Percentiles rank a stretch among this genome's conserved stretches.
These are phyloP conservation scores for Oreotragus oreotragus DNA, from an alignment of 2,113 vertebrate species.

Conservation along the genomic window DNA sequence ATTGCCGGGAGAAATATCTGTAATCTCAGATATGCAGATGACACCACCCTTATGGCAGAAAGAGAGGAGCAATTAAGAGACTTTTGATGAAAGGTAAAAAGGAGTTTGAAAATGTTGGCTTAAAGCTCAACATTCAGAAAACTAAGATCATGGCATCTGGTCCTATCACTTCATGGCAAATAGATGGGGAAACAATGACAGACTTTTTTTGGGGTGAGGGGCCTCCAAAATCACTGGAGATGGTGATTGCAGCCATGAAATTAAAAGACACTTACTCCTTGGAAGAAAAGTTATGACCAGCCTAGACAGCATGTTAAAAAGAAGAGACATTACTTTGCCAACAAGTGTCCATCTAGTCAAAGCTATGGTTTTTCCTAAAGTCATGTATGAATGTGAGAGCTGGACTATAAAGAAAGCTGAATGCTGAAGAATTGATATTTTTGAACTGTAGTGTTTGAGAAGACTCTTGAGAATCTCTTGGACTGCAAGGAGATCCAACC, in stretches of 20 bases:
- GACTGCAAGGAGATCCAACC: neutral
- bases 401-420: neutral
- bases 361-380: neutral
- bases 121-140: neutral
- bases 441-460: neutral
- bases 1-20: neutral
- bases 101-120: neutral
- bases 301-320: neutral
- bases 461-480: neutral
- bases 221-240: neutral
- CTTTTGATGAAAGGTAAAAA: neutral
- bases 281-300: neutral
- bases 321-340: neutral
- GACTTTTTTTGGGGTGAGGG: accelerated
- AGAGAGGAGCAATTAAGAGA: neutral
- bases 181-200: neutral
- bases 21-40: neutral
- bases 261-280: neutral
- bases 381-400: neutral
- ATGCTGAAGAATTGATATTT: neutral
- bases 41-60: neutral
- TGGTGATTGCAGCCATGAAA: neutral
- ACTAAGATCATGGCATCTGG: neutral
- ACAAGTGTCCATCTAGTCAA: neutral
- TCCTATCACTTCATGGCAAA: neutral